phyloP scores from a whole-genome alignment of 1,140 invertebrate species.

The Andricus grossulariae region DNA sequence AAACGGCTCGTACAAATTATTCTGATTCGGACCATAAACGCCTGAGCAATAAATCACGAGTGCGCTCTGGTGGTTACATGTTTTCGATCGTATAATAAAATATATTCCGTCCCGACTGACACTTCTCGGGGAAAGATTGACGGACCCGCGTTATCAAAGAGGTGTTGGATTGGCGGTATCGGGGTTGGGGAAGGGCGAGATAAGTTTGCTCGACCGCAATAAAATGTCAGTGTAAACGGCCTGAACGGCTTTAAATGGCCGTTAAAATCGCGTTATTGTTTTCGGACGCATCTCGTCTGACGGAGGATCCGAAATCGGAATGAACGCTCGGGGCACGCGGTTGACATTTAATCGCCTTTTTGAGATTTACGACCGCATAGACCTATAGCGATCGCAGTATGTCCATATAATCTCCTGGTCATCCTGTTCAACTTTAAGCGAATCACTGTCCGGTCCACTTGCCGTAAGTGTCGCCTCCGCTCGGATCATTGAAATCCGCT shows the following conservation, averaged over 20 bases:
- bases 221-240: constrained; percentile 58
- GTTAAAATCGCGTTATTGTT: constrained; percentile 61
- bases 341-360: constrained; percentile 59
- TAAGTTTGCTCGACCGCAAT: constrained; percentile 55
- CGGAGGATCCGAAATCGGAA: constrained; percentile 50
- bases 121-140: constrained; percentile 15
- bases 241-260: constrained; percentile 58
- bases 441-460: constrained; percentile 51
- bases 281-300: constrained; percentile 52
- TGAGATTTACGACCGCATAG: constrained; percentile 56
- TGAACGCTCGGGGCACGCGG: constrained; percentile 51
- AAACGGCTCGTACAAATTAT: background rate
- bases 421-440: constrained; percentile 30
- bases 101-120: background rate
- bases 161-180: constrained; percentile 10
- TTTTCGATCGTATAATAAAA: constrained; percentile 1
- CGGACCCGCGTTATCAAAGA: constrained; percentile 15
- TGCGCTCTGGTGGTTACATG: background rate
- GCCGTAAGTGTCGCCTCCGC: constrained; percentile 43
- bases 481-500: background rate
- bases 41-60: background rate
- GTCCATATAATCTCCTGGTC: constrained; percentile 46
- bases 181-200: constrained; percentile 19
- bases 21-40: constrained; percentile 3
- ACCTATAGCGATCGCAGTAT: constrained; percentile 48